Conservation (phyloP, 2,797 vertebrate species). For the Acanthiza pusilla region DNA sequence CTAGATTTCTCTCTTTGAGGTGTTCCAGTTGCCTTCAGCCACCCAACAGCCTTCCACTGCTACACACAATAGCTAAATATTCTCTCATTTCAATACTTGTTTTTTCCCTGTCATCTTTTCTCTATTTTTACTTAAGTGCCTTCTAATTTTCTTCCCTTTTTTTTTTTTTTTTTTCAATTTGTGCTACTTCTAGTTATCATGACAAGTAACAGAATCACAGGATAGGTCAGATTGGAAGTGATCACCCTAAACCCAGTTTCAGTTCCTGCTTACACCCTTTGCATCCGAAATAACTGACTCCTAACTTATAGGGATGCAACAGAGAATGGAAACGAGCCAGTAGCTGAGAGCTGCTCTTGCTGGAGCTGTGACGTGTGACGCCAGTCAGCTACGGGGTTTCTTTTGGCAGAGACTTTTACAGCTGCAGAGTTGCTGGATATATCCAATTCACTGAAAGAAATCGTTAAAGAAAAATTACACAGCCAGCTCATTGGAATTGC, state of each 20-base stretch:
- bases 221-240: background rate
- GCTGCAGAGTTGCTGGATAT: background rate
- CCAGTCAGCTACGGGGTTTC: background rate
- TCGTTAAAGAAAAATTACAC: background rate
- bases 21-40: background rate
- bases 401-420: background rate
- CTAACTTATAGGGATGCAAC: background rate
- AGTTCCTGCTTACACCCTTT: background rate
- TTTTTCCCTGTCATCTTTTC: background rate
- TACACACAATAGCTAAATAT: background rate
- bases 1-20: background rate
- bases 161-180: background rate
- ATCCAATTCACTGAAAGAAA: background rate
- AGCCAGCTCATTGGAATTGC: background rate
- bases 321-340: background rate
- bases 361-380: background rate
- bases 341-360: background rate
- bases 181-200: background rate
- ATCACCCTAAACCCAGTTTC: background rate
- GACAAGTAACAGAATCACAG: background rate
- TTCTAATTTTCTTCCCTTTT: background rate
- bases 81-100: background rate
- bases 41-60: background rate
- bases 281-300: background rate
- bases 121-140: background rate